Conservation (phyloP, 2,113 vertebrate species). For the Noctilio leporinus region DNA sequence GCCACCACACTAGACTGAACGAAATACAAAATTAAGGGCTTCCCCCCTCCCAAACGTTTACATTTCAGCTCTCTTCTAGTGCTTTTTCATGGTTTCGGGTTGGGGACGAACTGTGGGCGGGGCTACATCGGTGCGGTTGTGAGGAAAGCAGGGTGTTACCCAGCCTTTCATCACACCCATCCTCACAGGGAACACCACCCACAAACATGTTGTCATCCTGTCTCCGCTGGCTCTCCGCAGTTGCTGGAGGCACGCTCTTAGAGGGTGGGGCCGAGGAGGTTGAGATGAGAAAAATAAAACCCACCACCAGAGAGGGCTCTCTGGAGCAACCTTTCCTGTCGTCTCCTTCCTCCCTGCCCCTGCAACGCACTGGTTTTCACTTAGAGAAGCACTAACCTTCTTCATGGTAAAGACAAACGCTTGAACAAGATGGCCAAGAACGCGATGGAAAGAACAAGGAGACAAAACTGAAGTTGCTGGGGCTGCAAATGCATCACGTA, state of each 20-base stretch:
- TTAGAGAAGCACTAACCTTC: not conserved
- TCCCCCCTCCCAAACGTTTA: not conserved
- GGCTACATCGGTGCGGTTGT: not conserved
- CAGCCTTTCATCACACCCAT: not conserved
- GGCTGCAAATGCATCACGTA: not conserved
- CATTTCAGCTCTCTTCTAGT: not conserved
- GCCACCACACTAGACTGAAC: not conserved
- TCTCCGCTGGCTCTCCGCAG: slow-evolving; percentile 2
- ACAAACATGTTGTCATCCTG: not conserved
- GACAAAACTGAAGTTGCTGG: not conserved
- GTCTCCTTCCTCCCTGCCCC: not conserved
- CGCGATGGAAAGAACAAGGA: not conserved
- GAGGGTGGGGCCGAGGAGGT: not conserved
- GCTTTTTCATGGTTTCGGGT: not conserved
- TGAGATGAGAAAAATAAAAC: not conserved
- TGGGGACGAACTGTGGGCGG: not conserved
- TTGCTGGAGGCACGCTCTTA: not conserved
- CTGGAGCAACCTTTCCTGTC: not conserved
- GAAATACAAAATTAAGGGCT: not conserved
- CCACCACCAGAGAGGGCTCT: not conserved
- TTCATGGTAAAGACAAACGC: not conserved
- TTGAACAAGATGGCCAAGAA: not conserved
- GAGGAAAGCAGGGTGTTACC: not conserved
- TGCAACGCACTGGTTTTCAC: not conserved
- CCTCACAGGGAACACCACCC: slow-evolving; percentile 3